Evolutionary conservation across 1,140 invertebrate genomes (phyloP).

Genomic region (Hyphantria cunea): DNA sequence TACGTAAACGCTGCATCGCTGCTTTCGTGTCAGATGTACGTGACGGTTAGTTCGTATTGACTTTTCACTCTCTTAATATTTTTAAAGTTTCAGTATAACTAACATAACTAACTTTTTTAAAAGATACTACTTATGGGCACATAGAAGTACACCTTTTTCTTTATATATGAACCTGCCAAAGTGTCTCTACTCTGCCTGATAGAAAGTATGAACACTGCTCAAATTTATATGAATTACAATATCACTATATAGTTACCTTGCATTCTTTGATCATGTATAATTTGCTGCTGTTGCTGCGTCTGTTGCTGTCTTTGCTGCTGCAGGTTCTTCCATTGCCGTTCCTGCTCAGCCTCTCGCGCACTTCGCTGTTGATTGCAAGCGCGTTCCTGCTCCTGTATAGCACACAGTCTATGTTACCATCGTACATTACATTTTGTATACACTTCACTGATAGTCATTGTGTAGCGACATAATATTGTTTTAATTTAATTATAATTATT

Average conservation of each 20-base stretch:
- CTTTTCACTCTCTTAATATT: not conserved
- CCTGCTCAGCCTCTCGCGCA: slow-evolving; percentile 90
- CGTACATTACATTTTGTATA: not conserved
- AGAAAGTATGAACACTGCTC: too few relatives aligned
- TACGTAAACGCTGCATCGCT: slow-evolving; percentile 70
- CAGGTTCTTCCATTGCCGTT: slow-evolving; percentile 93
- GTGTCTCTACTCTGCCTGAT: too few relatives aligned
- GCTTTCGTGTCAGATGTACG: slow-evolving; percentile 36
- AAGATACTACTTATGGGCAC: too few relatives aligned
- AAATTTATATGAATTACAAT: too few relatives aligned
- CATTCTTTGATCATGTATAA: slow-evolving; percentile 88
- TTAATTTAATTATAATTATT: not conserved
- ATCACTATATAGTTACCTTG: slow-evolving; percentile 81
- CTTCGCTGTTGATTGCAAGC: slow-evolving; percentile 70
- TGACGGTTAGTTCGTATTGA: slow-evolving; percentile 4
- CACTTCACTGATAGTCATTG: slow-evolving; percentile 23
- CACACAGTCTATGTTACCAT: slow-evolving; percentile 13
- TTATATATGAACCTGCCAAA: too few relatives aligned
- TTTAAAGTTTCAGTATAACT: too few relatives aligned
- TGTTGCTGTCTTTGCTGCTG: slow-evolving; percentile 91
- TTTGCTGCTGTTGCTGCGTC: slow-evolving; percentile 90
- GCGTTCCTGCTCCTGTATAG: slow-evolving; percentile 67
- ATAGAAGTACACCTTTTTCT: too few relatives aligned
- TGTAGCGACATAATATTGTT: not conserved
- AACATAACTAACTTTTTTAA: too few relatives aligned